Conservation (phyloP, 2,888 invertebrate species). For the Tribolium freemani region DNA sequence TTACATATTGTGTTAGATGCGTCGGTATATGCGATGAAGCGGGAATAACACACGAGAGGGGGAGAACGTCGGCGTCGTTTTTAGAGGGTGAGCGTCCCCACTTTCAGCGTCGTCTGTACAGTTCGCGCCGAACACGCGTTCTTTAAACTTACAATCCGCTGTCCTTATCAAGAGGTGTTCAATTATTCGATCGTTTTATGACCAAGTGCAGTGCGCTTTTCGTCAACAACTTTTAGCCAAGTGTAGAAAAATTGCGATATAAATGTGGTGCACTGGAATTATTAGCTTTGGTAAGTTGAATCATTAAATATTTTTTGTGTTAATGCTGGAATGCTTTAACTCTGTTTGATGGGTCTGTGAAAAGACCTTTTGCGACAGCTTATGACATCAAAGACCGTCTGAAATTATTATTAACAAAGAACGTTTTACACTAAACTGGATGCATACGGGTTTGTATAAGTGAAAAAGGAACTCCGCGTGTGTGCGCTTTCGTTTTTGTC, state of each 20-base stretch:
- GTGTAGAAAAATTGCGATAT: background rate
- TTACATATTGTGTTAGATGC: slow-evolving; percentile 50
- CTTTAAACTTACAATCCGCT: slow-evolving; percentile 47
- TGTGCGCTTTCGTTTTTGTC: background rate
- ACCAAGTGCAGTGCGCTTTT: background rate
- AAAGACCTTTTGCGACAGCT: background rate
- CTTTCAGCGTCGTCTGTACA: slow-evolving; percentile 49
- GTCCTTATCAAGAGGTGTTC: background rate
- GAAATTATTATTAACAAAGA: background rate
- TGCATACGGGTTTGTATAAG: background rate
- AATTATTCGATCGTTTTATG: background rate
- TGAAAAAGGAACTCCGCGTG: background rate
- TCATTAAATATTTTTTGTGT: too few relatives aligned
- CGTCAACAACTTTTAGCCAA: background rate
- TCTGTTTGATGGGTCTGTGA: too few relatives aligned
- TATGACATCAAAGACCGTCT: background rate
- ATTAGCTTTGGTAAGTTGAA: too few relatives aligned
- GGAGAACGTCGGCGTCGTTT: slow-evolving; percentile 43
- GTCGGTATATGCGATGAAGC: slow-evolving; percentile 47
- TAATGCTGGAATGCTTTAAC: too few relatives aligned
- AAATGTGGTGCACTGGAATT: background rate
- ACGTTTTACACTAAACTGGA: background rate
- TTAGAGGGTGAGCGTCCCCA: slow-evolving; percentile 52
- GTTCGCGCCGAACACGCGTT: slow-evolving; percentile 55
- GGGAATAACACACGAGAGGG: slow-evolving; percentile 46